Conservation (phyloP, 2,888 invertebrate species). For the Auanema sp. region DNA sequence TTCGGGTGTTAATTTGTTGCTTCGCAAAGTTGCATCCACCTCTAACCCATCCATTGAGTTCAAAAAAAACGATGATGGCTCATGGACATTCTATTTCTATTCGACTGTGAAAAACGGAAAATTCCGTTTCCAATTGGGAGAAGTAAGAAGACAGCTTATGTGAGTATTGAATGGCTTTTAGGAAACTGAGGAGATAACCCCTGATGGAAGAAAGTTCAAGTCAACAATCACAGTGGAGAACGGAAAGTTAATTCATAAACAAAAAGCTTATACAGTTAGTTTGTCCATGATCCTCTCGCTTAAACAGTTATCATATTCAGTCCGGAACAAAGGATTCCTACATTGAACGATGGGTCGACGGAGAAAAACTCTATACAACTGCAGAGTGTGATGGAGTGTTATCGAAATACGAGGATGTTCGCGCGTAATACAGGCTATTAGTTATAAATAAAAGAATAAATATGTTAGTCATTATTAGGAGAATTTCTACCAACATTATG, state of each 20-base stretch:
- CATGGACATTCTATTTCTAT: slow-evolving; percentile 19
- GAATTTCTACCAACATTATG: slow-evolving; percentile 33
- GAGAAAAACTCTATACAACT: slow-evolving; percentile 21
- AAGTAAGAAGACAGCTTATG: slow-evolving; percentile 6
- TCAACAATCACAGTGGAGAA: slow-evolving; percentile 28
- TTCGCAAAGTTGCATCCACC: slow-evolving; percentile 13
- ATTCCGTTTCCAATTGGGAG: slow-evolving; percentile 16
- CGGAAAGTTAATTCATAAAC: slow-evolving; percentile 23
- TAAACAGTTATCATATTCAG: slow-evolving; percentile 11
- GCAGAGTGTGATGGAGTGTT: slow-evolving; percentile 22
- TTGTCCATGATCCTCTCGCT: neutral
- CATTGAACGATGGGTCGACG: slow-evolving; percentile 24
- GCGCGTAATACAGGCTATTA: neutral
- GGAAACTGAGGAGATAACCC: slow-evolving; percentile 33
- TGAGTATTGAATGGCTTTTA: neutral
- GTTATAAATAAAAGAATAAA: neutral
- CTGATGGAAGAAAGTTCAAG: slow-evolving; percentile 32
- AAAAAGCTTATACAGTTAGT: slow-evolving; percentile 15
- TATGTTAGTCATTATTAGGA: neutral
- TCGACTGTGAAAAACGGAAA: slow-evolving; percentile 18
- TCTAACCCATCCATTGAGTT: slow-evolving; percentile 17
- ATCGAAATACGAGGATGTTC: slow-evolving; percentile 4
- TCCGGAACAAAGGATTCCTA: slow-evolving; percentile 21
- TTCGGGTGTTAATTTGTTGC: slow-evolving; percentile 15
- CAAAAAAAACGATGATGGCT: slow-evolving; percentile 19